Conservation (phyloP, 2,113 vertebrate genomes). For the Riparia riparia region DNA sequence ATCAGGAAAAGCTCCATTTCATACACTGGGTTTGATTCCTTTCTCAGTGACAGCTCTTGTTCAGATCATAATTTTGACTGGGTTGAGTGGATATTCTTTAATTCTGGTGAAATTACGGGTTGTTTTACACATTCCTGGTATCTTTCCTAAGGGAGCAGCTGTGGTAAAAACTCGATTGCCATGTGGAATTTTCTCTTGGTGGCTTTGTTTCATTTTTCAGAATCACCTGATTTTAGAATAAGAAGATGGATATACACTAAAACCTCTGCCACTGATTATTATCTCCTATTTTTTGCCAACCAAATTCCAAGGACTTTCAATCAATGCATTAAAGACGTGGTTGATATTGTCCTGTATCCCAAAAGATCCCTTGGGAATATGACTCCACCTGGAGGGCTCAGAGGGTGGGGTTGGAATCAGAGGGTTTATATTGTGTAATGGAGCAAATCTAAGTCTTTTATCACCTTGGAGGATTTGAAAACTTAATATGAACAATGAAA, state of each 20-base stretch:
- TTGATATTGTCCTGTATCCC: neutral
- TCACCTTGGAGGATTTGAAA: neutral
- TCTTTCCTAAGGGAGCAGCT: neutral
- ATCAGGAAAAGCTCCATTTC: neutral
- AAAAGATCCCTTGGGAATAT: neutral
- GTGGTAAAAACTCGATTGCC: neutral
- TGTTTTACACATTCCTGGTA: neutral
- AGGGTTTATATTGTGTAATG: accelerated
- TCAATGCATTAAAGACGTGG: neutral
- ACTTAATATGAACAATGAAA: neutral
- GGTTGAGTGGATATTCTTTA: neutral
- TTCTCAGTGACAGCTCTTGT: neutral
- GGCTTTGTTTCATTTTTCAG: neutral
- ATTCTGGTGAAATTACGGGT: neutral
- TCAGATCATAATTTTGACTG: neutral
- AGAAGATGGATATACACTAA: neutral
- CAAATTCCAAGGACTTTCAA: neutral
- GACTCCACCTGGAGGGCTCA: neutral
- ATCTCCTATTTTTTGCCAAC: neutral
- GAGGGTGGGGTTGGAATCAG: neutral
- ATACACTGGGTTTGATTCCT: neutral
- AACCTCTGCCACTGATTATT: neutral
- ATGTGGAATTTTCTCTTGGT: neutral
- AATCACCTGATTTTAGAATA: neutral
- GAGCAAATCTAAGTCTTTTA: neutral